These are phyloP conservation scores for Camponotus pennsylvanicus DNA, from an alignment of 1,140 invertebrate genomes.

Conservation along the genomic window DNA sequence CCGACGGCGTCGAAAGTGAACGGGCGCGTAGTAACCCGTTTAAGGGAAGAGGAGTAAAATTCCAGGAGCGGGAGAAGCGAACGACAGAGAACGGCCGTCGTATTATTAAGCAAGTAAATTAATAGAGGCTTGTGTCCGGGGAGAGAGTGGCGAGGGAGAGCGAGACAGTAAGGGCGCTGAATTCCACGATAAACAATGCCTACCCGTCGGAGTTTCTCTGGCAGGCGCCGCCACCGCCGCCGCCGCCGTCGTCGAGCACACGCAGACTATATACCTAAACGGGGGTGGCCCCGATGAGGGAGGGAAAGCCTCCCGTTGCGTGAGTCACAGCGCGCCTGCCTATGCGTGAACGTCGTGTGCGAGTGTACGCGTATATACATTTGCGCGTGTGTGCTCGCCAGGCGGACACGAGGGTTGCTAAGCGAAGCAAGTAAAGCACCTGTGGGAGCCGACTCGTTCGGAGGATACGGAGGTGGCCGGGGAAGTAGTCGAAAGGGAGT, in stretches of 20 bases:
- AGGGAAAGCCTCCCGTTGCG: constrained; percentile 37
- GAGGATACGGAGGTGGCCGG: constrained; percentile 70
- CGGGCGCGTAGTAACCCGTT: constrained; percentile 52
- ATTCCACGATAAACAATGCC: constrained; percentile 83
- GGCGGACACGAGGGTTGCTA: constrained; percentile 79
- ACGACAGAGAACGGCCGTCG: constrained; percentile 70
- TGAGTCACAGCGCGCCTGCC: constrained; percentile 36
- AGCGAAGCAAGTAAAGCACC: constrained; percentile 83
- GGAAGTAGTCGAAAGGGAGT: constrained; percentile 64
- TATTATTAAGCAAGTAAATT: constrained; percentile 85
- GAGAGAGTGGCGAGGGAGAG: constrained; percentile 60
- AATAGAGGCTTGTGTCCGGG: constrained; percentile 80
- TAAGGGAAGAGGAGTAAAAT: constrained; percentile 40
- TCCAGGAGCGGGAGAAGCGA: constrained; percentile 33
- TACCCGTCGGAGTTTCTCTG: constrained; percentile 64
- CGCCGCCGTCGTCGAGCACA: constrained; percentile 33
- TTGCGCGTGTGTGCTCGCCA: constrained; percentile 26
- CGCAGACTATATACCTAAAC: constrained; percentile 46
- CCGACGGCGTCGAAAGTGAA: constrained; percentile 66
- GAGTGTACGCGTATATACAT: constrained; percentile 52
- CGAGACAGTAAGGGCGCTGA: constrained; percentile 67
- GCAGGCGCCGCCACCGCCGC: constrained; percentile 37
- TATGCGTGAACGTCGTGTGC: constrained; percentile 65
- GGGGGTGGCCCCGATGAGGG: constrained; percentile 47
- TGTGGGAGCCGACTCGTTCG: constrained; percentile 79